Conservation (phyloP, 2,113 vertebrate genomes). For the Lutjanus erythropterus region DNA sequence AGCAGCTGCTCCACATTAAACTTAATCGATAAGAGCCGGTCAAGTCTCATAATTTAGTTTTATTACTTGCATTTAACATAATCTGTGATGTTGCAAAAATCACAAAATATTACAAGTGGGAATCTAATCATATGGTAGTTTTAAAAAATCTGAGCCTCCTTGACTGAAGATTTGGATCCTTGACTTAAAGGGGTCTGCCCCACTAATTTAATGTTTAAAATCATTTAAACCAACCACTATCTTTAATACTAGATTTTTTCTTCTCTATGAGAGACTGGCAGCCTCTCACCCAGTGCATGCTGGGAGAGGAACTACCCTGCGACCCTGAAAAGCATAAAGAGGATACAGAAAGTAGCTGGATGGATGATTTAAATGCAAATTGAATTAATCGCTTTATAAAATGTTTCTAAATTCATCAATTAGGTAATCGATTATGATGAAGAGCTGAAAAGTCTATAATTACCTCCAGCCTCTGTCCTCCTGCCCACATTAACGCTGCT, state of each 20-base stretch:
- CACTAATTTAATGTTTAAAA: neutral
- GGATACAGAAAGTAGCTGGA: slow-evolving; percentile 1
- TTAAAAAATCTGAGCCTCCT: too few relatives aligned
- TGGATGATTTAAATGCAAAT: slow-evolving; percentile 49
- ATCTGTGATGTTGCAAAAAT: too few relatives aligned
- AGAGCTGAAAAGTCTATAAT: slow-evolving; percentile 44
- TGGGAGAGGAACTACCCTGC: slow-evolving; percentile 37
- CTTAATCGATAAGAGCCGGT: too few relatives aligned
- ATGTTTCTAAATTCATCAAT: slow-evolving; percentile 55
- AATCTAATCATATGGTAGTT: too few relatives aligned
- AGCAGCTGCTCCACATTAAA: too few relatives aligned
- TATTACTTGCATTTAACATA: too few relatives aligned
- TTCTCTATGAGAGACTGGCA: too few relatives aligned
- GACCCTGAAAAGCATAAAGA: slow-evolving; percentile 4
- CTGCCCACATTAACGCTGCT: slow-evolving; percentile 17
- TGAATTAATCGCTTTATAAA: slow-evolving; percentile 40
- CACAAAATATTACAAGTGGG: too few relatives aligned
- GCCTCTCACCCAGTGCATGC: slow-evolving; percentile 40
- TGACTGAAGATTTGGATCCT: too few relatives aligned
- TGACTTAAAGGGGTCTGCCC: too few relatives aligned
- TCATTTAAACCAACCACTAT: neutral
- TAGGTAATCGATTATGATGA: slow-evolving; percentile 44
- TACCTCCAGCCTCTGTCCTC: slow-evolving; percentile 34
- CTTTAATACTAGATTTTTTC: neutral
- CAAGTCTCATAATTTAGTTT: too few relatives aligned